Evolutionary conservation across 2,797 vertebrate genomes (phyloP), one percentile per base, ranked within the genome.

Genomic region (Simalia tracyae): DNA sequence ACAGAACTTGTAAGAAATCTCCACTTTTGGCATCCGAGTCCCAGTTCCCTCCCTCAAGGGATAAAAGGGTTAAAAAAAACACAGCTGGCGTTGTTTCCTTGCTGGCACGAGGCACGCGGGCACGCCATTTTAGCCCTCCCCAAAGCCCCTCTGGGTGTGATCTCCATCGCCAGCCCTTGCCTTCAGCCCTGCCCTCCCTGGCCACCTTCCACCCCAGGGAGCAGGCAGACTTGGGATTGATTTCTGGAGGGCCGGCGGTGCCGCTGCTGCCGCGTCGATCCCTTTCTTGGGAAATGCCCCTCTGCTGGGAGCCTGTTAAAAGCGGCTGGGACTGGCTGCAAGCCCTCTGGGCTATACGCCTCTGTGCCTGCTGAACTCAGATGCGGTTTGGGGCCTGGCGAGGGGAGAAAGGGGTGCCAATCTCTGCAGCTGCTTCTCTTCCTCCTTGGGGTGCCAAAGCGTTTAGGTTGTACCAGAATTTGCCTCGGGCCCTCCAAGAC

Each of bases 1-100:
- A 95, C 92, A 89, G 89, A 84, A 76, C 91, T 89, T 90, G 61
- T 66, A 91, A 94, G 94, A 93, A 96, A 93, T 68, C 93, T 92
- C 91, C 91, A 87, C 89, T 94, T 93, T 89, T 91, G 92, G 86
- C 87, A 94, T 91, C 89, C 66, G 0, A 46, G 92, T 24, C 56
- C 8, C 64, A 36, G 91, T 90, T 66, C 92, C 85, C 90, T 89
- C 81, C 6, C 81, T 81, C 56, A 56, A 89, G 87, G 28, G 0
- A 0, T 46, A 88, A 91, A 90, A 91, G 72, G 8, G 10, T 42
- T 14, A 14, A 2, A 46, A 81, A 81, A 81, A 81, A 19, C 5
- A 2, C 8, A 24, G 19, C 72, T 46, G 72, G 56, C 28, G 93
- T 93, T 88, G 54, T 19, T 89, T 88, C 56, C 60, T 63, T 28